Evolutionary conservation across 2,113 vertebrate species (phyloP).

Genomic region (Xiphorhynchus elegans): DNA sequence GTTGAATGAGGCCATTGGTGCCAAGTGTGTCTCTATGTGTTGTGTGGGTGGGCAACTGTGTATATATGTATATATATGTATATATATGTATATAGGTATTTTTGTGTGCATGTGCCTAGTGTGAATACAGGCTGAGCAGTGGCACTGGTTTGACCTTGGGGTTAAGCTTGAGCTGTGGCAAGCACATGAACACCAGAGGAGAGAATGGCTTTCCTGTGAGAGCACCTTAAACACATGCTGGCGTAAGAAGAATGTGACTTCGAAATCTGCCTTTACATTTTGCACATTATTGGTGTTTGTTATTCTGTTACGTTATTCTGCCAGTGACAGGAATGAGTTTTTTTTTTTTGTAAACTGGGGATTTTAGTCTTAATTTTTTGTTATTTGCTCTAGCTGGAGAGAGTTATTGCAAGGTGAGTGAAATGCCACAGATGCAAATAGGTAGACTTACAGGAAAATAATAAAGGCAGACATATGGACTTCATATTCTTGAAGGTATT

Average conservation of each 20-base stretch:
- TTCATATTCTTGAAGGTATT: background rate
- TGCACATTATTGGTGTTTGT: background rate
- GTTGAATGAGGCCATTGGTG: background rate
- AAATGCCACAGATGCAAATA: background rate
- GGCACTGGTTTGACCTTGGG: background rate
- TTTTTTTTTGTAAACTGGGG: background rate
- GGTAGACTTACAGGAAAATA: background rate
- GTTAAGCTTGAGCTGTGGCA: background rate
- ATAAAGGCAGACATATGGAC: background rate
- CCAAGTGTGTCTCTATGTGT: background rate
- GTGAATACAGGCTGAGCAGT: background rate
- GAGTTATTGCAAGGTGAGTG: background rate
- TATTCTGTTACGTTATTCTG: background rate
- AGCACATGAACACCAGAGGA: background rate
- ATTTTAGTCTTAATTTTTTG: background rate
- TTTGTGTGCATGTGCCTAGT: background rate
- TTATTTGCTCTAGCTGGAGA: background rate
- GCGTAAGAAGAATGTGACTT: background rate
- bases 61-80: accelerated
- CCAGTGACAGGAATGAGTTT: background rate
- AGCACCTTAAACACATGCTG: background rate
- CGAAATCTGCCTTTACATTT: background rate
- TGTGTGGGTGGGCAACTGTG: background rate
- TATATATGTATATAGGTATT: background rate
- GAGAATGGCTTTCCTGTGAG: background rate